Conservation (phyloP, 2,797 vertebrate species). For the Chiloscyllium punctatum region DNA sequence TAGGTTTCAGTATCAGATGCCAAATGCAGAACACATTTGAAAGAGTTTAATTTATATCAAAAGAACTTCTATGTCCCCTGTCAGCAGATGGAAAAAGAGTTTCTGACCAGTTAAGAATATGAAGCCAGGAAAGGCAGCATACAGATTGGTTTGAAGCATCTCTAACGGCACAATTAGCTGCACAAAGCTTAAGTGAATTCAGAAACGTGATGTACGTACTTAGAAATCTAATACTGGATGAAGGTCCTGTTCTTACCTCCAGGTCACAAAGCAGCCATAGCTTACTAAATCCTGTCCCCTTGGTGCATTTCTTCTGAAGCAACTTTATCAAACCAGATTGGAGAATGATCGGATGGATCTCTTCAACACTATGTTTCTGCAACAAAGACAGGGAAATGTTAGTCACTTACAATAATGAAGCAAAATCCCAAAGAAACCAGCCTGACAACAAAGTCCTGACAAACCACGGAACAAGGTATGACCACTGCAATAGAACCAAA, state of each 20-base stretch:
- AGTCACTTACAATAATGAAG: not conserved
- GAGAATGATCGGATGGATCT: constrained; percentile 76
- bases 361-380: constrained; percentile 78
- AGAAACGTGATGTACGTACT: not conserved
- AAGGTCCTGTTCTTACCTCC: constrained; percentile 56
- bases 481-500: not conserved
- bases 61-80: not conserved
- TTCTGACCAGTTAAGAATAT: not conserved
- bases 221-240: not conserved
- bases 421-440: not conserved
- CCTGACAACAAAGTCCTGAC: not conserved
- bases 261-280: constrained; percentile 92
- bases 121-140: not conserved
- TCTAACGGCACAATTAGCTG: not conserved
- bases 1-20: not conserved
- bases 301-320: constrained; percentile 92
- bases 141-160: not conserved
- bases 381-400: not conserved
- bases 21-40: not conserved
- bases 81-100: not conserved
- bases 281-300: constrained; percentile 95
- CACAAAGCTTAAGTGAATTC: not conserved
- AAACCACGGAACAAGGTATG: not conserved
- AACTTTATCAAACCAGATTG: constrained; percentile 81
- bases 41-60: not conserved